phyloP scores from a whole-genome alignment of 2,888 invertebrate species.

The Drosophila neutralis region DNA sequence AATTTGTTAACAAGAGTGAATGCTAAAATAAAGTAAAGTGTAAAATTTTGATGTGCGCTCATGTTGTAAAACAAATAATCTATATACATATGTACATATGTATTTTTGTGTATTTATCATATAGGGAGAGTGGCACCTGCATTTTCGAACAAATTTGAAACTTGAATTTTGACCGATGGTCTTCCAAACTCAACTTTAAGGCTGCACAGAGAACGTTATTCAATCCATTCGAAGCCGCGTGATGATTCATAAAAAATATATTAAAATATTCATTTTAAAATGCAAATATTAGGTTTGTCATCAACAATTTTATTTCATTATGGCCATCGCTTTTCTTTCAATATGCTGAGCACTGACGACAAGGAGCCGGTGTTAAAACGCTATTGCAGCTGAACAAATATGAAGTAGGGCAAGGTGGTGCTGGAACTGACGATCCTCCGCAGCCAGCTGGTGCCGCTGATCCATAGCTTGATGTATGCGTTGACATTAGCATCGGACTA shows the following conservation, averaged over 20 bases:
- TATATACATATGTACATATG: background rate
- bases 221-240: background rate
- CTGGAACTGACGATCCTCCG: conserved; percentile 47
- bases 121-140: background rate
- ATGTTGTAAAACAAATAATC: background rate
- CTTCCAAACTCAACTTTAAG: background rate
- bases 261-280: background rate
- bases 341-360: conserved; percentile 50
- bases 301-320: conserved; percentile 32
- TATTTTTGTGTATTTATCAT: background rate
- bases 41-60: too few relatives aligned
- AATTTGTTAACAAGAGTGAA: background rate
- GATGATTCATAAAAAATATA: background rate
- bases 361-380: conserved; percentile 54
- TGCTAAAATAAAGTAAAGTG: background rate
- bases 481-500: conserved; percentile 44
- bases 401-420: conserved; percentile 58
- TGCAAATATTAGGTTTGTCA: background rate
- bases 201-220: background rate
- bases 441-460: conserved; percentile 16
- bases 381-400: conserved; percentile 64
- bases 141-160: background rate
- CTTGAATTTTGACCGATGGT: background rate
- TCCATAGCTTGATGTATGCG: conserved; percentile 40
- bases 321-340: conserved; percentile 11